Evolutionary conservation across 2,797 vertebrate genomes (phyloP), one percentile per base, ranked within the genome.

Genomic region (Semaprochilodus insignis): DNA sequence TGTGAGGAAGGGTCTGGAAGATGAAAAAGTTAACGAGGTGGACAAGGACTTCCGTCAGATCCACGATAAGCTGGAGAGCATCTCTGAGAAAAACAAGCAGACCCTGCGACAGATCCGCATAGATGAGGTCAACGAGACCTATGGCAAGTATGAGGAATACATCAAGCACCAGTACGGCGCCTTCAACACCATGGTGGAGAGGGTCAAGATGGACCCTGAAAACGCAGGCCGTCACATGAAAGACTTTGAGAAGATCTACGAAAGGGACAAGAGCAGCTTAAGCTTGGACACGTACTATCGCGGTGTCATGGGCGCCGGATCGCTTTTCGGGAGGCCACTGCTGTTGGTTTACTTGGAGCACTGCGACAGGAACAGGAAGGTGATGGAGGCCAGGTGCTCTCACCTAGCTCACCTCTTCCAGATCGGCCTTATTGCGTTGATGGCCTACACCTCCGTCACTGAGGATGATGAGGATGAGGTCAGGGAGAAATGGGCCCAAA

Each of bases 101-200:
- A 91, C 89, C 76, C 89, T 95, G 72, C 93, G 15, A 51, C 88
- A 92, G 85, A 95, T 96, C 72, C 93, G 85, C 31, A 91, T 94
- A 0, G 80, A 92, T 0, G 94, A 95, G 87, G 91, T 96, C 60
- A 94, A 93, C 0, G 94, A 95, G 88, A 94, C 88, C 19, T 95
- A 85, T 0, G 91, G 94, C 44, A 94, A 88, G 81, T 93, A 95
- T 0, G 95, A 96, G 78, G 93, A 95, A 84, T 91, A 87, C 89
- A 95, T 96, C 86, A 95, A 95, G 87, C 93, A 95, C 87, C 95
- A 96, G 86, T 96, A 95, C 16, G 0, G 0, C 0, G 93, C 93
- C 60, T 94, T 96, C 82, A 93, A 88, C 88, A 54, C 0, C 63
- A 95, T 96, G 95, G 90, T 95, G 87, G 87, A 85, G 0, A 60